Conservation (phyloP, 2,888 invertebrate species). For the Resseliella maxima region DNA sequence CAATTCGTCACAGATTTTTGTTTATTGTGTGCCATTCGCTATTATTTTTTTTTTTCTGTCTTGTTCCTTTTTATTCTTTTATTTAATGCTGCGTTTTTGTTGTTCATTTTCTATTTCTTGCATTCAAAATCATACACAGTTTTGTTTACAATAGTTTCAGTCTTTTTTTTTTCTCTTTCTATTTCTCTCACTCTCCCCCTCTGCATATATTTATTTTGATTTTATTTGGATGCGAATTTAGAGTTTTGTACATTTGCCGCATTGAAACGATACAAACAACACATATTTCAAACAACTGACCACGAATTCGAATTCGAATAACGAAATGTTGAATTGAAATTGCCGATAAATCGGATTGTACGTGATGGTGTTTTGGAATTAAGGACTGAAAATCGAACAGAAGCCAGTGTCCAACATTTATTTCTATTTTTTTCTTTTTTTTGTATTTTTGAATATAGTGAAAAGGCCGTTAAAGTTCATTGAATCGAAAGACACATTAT, state of each 20-base stretch:
- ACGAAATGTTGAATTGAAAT: neutral
- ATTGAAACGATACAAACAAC: too few species aligned
- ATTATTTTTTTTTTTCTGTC: neutral
- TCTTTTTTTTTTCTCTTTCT: too few species aligned
- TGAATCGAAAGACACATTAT: slow-evolving; percentile 28
- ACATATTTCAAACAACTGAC: too few species aligned
- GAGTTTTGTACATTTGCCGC: too few species aligned
- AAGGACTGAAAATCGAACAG: neutral
- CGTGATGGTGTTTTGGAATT: neutral
- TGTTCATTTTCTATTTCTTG: neutral
- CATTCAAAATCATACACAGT: neutral
- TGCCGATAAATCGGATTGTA: slow-evolving; percentile 10
- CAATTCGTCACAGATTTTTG: slow-evolving; percentile 7
- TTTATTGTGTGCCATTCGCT: neutral
- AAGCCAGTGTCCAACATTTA: too few species aligned
- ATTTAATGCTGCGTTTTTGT: neutral
- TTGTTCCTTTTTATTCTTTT: neutral
- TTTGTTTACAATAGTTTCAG: neutral
- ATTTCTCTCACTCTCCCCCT: too few species aligned
- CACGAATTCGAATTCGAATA: neutral
- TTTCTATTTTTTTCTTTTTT: too few species aligned
- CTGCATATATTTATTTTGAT: neutral
- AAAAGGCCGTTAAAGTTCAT: slow-evolving; percentile 20
- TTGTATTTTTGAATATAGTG: too few species aligned
- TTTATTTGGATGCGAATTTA: neutral